Evolutionary conservation across 2,113 vertebrate species (phyloP), one percentile per base, ranked within the genome.

Genomic region (Petroica traversi): DNA sequence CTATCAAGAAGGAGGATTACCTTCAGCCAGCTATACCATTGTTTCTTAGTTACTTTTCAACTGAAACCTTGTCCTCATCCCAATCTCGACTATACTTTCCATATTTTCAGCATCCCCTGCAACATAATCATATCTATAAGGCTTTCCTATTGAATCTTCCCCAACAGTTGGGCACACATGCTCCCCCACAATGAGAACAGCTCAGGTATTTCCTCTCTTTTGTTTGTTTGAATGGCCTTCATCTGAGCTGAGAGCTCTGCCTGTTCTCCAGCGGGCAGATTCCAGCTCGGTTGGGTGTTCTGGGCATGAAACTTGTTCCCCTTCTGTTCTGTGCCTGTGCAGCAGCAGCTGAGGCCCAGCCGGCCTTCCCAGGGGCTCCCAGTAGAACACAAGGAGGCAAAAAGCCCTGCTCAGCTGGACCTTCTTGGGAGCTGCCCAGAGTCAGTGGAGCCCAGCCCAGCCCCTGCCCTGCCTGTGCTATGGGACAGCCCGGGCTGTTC

Each of bases 231-330:
- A 49, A 23, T 66, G 62, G 24, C 24, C 29, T 23, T 19, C 8
- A 7, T 45, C 16, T 41, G 55, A 62, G 7, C 59, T 75, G n/a
- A 62, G 64, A 74, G 11, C 66, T 91, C 31, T 58, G 26, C 34
- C 28, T 67, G 12, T 3, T 1, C 34, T 43, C 51, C 0, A 0
- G 1, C 31, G 49, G 19, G 45, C 43, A 76, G 34, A 29, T 78
- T 46, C 25, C 46, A 3, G 0, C 54, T 85, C 46, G 85, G 23
- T 8, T 1, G 3, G 19, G 4, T 55, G 11, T 73, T 87, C 41
- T 58, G 31, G 28, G 40, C 23, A 20, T 31, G 20, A 69, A 77
- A 73, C 19, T 16, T 23, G 7, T 52, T 88, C 45, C 14, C 15
- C 9, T 55, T 76, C 55, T 31, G 18, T 66, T 72, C 33, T 43